These are phyloP conservation scores for Minunthozetes semirufus DNA, from an alignment of 2,888 invertebrate species.

Conservation along the genomic window DNA sequence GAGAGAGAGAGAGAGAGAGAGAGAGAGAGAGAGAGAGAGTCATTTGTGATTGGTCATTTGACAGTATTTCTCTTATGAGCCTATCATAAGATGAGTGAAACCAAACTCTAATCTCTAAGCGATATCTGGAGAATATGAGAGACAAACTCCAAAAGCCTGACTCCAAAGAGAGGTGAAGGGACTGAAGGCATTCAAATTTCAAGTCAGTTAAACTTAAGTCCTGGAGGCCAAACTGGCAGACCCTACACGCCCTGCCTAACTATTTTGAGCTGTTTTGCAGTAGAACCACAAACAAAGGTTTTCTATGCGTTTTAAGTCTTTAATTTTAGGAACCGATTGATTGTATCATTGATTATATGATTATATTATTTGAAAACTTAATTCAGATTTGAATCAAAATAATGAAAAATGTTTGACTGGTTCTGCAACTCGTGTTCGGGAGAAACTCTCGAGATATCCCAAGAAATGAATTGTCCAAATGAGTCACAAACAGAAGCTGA, in stretches of 20 bases:
- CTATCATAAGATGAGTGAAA: too few species aligned
- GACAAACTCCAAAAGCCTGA: neutral
- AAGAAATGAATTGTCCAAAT: slow-evolving; percentile 28
- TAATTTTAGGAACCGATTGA: too few species aligned
- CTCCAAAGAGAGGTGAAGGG: slow-evolving; percentile 3
- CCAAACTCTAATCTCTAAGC: neutral
- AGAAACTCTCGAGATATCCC: slow-evolving; percentile 32
- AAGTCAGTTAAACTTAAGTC: neutral
- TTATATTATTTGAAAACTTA: neutral
- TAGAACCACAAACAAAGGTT: slow-evolving; percentile 6
- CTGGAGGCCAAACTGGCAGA: neutral
- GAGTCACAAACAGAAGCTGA: neutral
- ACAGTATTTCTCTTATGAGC: neutral
- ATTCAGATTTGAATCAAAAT: neutral
- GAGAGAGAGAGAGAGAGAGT: neutral
- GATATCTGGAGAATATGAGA: neutral
- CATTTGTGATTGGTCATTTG: neutral
- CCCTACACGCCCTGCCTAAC: neutral
- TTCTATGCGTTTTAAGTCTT: neutral
- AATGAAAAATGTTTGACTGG: slow-evolving; percentile 11
- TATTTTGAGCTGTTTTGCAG: neutral
- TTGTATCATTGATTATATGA: neutral
- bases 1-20: neutral
- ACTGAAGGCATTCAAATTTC: neutral
- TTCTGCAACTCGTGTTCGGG: slow-evolving; percentile 23